These are phyloP conservation scores for Campoplex nolae DNA, from an alignment of 2,888 invertebrate species.

Conservation along the genomic window DNA sequence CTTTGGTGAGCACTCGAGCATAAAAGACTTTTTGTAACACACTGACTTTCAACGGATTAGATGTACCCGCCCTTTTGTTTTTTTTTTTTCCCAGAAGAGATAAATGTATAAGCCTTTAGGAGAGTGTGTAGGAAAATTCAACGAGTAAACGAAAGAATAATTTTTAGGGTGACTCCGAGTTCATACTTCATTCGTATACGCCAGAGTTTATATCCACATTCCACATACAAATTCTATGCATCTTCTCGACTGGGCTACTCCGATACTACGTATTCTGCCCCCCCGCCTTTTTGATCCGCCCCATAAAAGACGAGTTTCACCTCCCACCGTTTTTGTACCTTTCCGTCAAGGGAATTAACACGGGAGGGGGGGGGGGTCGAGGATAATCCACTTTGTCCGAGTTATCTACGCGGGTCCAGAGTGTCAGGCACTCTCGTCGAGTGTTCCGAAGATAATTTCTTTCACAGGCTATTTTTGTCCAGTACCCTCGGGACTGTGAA, in stretches of 20 bases:
- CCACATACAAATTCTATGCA: not conserved
- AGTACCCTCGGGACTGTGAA: not conserved
- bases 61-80: slow-evolving; percentile 7
- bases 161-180: not conserved
- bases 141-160: slow-evolving; percentile 52
- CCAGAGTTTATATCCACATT: not conserved
- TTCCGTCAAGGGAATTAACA: slow-evolving; percentile 57
- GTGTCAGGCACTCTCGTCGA: slow-evolving; percentile 17
- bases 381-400: slow-evolving; percentile 66
- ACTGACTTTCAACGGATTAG: not conserved
- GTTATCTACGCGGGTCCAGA: slow-evolving; percentile 64
- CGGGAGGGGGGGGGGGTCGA: slow-evolving; percentile 5
- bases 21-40: not conserved
- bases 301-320: slow-evolving; percentile 22
- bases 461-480: slow-evolving; percentile 34
- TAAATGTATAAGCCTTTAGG: not conserved
- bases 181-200: not conserved
- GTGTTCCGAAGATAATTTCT: slow-evolving; percentile 52
- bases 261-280: not conserved
- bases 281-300: slow-evolving; percentile 32
- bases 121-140: slow-evolving; percentile 7
- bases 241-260: not conserved
- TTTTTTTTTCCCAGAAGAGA: slow-evolving; percentile 18
- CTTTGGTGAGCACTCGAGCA: not conserved
- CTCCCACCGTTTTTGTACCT: slow-evolving; percentile 45